Percentiles rank a stretch among this genome's conserved stretches.
Conservation (phyloP, 2,113 vertebrate species). For the Prunella himalayana region DNA sequence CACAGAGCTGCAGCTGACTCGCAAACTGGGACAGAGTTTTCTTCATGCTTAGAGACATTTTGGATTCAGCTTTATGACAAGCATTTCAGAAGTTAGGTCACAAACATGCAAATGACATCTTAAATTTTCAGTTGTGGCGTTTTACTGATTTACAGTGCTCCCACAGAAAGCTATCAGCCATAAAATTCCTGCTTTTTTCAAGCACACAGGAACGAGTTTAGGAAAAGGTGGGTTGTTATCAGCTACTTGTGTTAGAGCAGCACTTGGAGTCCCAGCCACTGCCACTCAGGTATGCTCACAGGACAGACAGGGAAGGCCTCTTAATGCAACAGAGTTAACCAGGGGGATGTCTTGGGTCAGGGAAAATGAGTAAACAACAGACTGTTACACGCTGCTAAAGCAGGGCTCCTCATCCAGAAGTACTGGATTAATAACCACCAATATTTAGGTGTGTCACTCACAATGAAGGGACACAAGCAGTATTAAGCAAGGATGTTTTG, state of each 20-base stretch:
- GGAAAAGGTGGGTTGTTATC: not conserved
- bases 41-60: not conserved
- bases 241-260: not conserved
- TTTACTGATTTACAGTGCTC: not conserved
- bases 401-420: not conserved
- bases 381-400: not conserved
- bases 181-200: not conserved
- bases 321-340: not conserved
- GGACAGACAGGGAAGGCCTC: not conserved
- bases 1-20: not conserved
- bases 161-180: not conserved
- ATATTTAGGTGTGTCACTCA: not conserved
- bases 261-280: not conserved
- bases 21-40: not conserved
- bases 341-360: not conserved
- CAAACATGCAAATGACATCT: not conserved
- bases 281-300: not conserved
- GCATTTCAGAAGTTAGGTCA: not conserved
- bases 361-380: not conserved
- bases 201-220: not conserved
- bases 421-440: slow-evolving; percentile 8
- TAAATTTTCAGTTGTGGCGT: slow-evolving; percentile 4
- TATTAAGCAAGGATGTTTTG: slow-evolving; percentile 5
- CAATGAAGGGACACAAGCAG: slow-evolving; percentile 60
- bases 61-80: not conserved